Conservation (phyloP, 2,113 vertebrate species). For the Rattus rattus region DNA sequence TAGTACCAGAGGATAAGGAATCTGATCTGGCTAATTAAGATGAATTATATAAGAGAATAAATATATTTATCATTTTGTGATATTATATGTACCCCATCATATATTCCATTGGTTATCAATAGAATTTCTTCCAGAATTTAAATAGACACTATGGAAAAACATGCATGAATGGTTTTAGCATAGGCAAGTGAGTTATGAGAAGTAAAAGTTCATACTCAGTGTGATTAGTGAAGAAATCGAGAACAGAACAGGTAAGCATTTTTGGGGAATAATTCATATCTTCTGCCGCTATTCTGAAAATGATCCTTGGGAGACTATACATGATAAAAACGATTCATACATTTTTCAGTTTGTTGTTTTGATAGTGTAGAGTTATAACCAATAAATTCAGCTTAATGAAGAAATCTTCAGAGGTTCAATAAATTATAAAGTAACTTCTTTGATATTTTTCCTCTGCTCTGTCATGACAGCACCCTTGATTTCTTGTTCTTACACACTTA, state of each 20-base stretch:
- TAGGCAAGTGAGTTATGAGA: neutral
- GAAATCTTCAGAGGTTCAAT: neutral
- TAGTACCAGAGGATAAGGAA: too few species aligned
- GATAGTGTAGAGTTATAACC: neutral
- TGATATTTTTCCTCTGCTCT: neutral
- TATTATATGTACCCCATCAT: neutral
- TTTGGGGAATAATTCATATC: neutral
- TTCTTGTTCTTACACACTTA: constrained; percentile 48
- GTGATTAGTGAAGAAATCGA: neutral
- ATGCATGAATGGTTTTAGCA: constrained; percentile 1
- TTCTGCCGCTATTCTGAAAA: neutral
- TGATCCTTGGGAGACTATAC: neutral
- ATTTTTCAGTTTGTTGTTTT: constrained; percentile 41
- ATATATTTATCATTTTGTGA: neutral
- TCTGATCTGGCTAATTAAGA: too few species aligned
- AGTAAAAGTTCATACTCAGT: neutral
- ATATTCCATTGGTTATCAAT: neutral
- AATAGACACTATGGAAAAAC: neutral
- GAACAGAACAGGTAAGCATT: neutral
- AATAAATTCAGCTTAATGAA: neutral
- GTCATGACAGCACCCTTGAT: constrained; percentile 8
- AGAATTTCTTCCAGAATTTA: neutral
- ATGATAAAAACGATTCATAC: neutral
- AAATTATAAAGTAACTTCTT: constrained; percentile 45
- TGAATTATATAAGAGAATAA: neutral